These are phyloP conservation scores for Pristionchus maxplancki DNA, from an alignment of 2,888 invertebrate species.

Conservation along the genomic window DNA sequence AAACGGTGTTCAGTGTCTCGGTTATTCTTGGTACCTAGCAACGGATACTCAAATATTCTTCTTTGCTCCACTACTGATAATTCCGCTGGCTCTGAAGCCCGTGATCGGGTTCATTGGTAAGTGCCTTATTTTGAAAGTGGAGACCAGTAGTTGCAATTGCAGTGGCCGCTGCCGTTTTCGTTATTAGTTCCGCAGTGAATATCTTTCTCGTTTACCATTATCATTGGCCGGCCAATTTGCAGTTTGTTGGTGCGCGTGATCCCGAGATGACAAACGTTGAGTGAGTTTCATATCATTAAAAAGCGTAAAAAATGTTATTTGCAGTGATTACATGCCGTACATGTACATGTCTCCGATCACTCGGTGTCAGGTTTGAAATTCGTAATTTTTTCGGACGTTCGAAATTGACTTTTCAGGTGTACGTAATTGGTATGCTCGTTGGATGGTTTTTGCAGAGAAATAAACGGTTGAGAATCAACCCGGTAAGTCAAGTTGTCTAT, in stretches of 20 bases:
- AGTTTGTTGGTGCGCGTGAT: not conserved
- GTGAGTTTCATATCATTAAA: not conserved
- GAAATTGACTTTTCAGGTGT: constrained; percentile 29
- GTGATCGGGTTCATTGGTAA: constrained; percentile 42
- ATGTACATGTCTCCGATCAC: constrained; percentile 53
- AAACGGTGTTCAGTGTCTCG: constrained; percentile 51
- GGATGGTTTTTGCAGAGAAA: constrained; percentile 51
- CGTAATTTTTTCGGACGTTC: no score
- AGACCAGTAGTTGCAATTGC: not conserved
- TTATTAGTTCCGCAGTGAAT: constrained; percentile 47
- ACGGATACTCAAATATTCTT: constrained; percentile 54
- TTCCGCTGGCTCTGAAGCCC: constrained; percentile 52
- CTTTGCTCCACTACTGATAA: constrained; percentile 53
- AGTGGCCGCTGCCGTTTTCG: constrained; percentile 3
- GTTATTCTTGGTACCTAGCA: constrained; percentile 51
- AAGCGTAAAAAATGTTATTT: not conserved
- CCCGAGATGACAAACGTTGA: not conserved
- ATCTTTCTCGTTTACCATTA: constrained; percentile 51
- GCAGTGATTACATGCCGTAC: constrained; percentile 49
- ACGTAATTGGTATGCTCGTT: constrained; percentile 54
- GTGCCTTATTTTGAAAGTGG: not conserved
- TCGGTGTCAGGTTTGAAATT: constrained; percentile 54
- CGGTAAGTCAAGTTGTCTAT: no score
- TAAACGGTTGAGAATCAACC: constrained; percentile 45
- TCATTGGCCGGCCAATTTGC: constrained; percentile 30